These are phyloP conservation scores for Macrobrachium nipponense DNA, from an alignment of 1,140 invertebrate genomes.

Conservation along the genomic window DNA sequence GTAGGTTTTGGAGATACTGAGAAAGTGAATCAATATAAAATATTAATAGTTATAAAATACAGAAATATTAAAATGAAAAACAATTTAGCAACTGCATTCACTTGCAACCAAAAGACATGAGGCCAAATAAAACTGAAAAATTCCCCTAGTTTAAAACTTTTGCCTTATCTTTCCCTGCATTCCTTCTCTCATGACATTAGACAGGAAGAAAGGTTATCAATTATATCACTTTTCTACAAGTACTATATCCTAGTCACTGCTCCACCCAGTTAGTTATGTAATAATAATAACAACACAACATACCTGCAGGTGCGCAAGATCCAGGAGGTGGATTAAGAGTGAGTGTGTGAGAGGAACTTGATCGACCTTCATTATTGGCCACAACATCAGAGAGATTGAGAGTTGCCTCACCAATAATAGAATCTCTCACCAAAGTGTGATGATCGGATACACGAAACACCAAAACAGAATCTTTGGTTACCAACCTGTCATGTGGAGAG, in stretches of 20 bases:
- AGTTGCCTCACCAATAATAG: constrained; percentile 85
- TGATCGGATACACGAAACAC: constrained; percentile 89
- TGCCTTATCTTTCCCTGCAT: too few relatives aligned
- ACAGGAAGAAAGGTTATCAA: too few relatives aligned
- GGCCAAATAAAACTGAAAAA: too few relatives aligned
- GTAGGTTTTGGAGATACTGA: constrained; percentile 37
- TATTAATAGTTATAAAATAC: background rate
- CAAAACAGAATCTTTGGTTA: constrained; percentile 88
- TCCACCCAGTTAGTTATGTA: background rate
- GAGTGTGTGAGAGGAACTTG: constrained; percentile 68
- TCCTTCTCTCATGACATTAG: too few relatives aligned
- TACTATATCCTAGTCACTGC: too few relatives aligned
- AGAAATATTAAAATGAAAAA: background rate
- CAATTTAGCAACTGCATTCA: too few relatives aligned
- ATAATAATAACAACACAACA: background rate
- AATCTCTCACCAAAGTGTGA: constrained; percentile 90
- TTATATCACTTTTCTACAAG: too few relatives aligned
- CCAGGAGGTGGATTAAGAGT: constrained; percentile 35
- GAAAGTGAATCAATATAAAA: constrained; percentile 2
- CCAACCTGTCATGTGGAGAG: constrained; percentile 74
- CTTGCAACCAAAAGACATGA: too few relatives aligned
- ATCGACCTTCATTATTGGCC: constrained; percentile 86
- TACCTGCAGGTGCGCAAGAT: constrained; percentile 24
- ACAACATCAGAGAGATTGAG: constrained; percentile 85
- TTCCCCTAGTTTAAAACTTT: too few relatives aligned